Percentiles rank a stretch among this genome's conserved stretches.
Conservation (phyloP, 2,797 vertebrate species). For the Steatocranus sp. region DNA sequence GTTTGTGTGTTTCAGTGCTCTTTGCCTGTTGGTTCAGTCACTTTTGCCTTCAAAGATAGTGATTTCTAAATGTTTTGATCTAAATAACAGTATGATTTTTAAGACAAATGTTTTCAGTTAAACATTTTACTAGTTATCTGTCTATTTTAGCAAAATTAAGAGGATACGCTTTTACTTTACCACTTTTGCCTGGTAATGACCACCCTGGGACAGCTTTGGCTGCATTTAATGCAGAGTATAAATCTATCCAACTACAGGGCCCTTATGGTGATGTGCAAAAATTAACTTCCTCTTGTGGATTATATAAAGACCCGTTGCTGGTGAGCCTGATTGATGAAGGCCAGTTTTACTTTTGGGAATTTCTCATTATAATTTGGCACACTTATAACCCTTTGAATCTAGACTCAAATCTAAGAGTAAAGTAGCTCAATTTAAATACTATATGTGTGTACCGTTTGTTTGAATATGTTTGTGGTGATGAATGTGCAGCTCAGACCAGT, state of each 20-base stretch:
- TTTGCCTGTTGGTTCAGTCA: background rate
- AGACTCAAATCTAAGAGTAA: background rate
- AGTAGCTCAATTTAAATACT: background rate
- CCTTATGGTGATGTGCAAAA: constrained; percentile 31
- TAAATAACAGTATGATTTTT: background rate
- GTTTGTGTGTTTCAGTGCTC: background rate
- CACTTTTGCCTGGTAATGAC: constrained; percentile 30
- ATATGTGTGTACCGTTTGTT: background rate
- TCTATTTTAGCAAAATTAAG: background rate
- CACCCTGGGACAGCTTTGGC: constrained; percentile 34
- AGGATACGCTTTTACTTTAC: background rate
- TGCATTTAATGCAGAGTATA: constrained; percentile 37
- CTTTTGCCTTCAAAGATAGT: background rate
- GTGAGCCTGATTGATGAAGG: background rate
- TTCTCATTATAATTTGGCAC: constrained; percentile 31
- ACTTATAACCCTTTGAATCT: background rate
- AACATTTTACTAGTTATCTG: background rate
- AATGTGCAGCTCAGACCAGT: background rate
- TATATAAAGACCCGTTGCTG: constrained; percentile 1
- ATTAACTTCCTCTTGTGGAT: constrained; percentile 6
- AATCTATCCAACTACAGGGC: constrained; percentile 31
- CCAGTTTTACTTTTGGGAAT: background rate
- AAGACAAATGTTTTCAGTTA: background rate
- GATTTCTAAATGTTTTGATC: background rate
- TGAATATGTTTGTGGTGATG: background rate